A percentile compares a stretch with the other conserved stretches of the same genome.
These are phyloP conservation scores for Acanthurus leucopareius DNA, from an alignment of 2,797 vertebrate genomes.

Conservation along the genomic window DNA sequence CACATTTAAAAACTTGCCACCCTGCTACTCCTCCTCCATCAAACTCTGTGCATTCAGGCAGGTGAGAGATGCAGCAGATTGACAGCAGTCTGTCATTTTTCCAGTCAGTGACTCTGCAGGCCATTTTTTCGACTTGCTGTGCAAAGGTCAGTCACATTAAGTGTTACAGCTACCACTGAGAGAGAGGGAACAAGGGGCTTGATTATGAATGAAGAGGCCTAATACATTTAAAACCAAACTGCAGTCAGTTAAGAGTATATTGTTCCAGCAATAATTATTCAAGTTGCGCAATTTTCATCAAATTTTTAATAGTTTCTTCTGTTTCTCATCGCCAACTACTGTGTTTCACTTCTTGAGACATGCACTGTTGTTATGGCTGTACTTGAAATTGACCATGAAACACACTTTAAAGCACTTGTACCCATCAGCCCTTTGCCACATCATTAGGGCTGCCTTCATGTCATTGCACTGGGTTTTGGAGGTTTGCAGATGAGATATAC, in stretches of 20 bases:
- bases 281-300: background rate
- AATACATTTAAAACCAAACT: background rate
- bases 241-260: no score
- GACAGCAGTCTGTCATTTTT: conserved; percentile 34
- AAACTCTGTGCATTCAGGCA: conserved; percentile 18
- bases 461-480: background rate
- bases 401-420: background rate
- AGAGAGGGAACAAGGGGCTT: background rate
- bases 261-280: background rate
- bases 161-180: background rate
- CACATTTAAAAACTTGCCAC: conserved; percentile 3
- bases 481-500: background rate
- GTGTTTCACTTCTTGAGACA: background rate
- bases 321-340: no score
- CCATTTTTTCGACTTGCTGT: conserved; percentile 30
- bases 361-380: background rate
- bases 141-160: conserved; percentile 39
- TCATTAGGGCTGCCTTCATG: background rate
- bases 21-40: background rate
- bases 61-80: conserved; percentile 24
- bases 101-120: conserved; percentile 23
- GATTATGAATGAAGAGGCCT: conserved; percentile 12
- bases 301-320: background rate
- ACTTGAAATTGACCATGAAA: background rate
- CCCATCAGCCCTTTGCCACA: background rate